Evolutionary conservation across 2,113 vertebrate genomes (phyloP).

Genomic region (Fregetta grallaria): DNA sequence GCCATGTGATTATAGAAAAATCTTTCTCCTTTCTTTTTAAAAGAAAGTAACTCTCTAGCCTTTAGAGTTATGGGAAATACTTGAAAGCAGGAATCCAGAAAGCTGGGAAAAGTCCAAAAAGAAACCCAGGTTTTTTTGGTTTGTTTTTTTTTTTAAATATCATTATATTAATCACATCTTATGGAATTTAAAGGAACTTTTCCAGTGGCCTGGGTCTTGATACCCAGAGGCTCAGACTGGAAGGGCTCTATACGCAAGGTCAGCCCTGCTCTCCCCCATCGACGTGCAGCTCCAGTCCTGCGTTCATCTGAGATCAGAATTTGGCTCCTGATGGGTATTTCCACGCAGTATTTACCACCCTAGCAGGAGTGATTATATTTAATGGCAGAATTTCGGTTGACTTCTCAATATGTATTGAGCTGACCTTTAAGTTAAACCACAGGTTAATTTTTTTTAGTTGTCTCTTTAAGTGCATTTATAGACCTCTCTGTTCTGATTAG

Average conservation of each 20-base stretch:
- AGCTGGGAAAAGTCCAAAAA: background rate
- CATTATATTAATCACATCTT: background rate
- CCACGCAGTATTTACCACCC: conserved; percentile 31
- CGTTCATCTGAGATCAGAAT: background rate
- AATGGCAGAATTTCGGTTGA: conserved; percentile 61
- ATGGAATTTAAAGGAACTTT: background rate
- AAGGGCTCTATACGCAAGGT: background rate
- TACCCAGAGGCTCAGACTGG: background rate
- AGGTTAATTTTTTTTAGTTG: conserved; percentile 64
- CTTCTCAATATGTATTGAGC: conserved; percentile 61
- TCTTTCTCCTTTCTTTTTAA: background rate
- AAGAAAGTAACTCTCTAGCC: background rate
- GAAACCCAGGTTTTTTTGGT: background rate
- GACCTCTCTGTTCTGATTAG: conserved; percentile 52
- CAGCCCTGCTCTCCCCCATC: background rate
- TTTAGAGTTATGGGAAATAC: background rate
- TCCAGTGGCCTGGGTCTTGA: background rate
- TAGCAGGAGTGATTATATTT: conserved; percentile 51
- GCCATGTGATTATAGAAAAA: background rate
- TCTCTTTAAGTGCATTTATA: conserved; percentile 56
- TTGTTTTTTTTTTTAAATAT: background rate
- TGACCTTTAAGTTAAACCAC: conserved; percentile 66
- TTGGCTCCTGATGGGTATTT: conserved; percentile 22
- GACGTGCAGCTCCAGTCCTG: background rate
- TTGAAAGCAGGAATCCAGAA: background rate